Base-by-base conservation (phyloP, 2,797 vertebrate species). In the Syndactyla subalaris region DNA sequence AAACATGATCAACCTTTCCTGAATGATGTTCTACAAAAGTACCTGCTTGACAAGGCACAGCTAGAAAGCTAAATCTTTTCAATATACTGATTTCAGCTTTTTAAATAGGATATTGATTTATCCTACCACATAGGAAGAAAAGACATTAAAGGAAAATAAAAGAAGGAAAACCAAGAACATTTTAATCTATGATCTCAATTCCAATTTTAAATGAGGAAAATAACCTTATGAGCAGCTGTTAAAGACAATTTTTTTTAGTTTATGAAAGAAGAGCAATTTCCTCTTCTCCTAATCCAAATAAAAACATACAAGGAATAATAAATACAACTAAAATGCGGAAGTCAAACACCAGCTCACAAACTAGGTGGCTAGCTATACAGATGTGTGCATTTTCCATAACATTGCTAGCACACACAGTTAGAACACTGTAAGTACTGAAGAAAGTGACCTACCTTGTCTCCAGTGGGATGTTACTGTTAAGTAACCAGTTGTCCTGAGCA, bases 381-480 rank as follows among this genome's bases (percentile, higher is more conserved):
- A n/a, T 29, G 30, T 20, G 30, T 39, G 16, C 17, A 29, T 61
- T 70, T 75, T 71, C 67, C 19, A 8, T 32, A 29, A 55, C 20
- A 66, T 32, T 57, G 24, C 71, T 11, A 45, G 57, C 68, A 66
- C 8, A 27, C 7, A 46, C 29, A 76, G 43, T 34, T 51, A 80
- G 54, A 77, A 65, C 8, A 24, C 1, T 14, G 2, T 23, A 86
- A 58, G 21, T 15, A 41, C 61, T 63, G 19, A 49, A 77, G 43
- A 41, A 82, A 80, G 59, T 1, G 4, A 68, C 83, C 65, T 98
- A 99, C 99, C 99, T 99, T 72, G 99, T 99, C 98, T 99, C 99
- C 97, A 99, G 98, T 1, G 99, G 99, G 95, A 99, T 99, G 98
- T 99, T 99, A 97, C 99, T 99, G 98, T 99, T 99, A 96, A 99